Conservation (phyloP, 1,140 invertebrate genomes). For the Phocides pigmalion region DNA sequence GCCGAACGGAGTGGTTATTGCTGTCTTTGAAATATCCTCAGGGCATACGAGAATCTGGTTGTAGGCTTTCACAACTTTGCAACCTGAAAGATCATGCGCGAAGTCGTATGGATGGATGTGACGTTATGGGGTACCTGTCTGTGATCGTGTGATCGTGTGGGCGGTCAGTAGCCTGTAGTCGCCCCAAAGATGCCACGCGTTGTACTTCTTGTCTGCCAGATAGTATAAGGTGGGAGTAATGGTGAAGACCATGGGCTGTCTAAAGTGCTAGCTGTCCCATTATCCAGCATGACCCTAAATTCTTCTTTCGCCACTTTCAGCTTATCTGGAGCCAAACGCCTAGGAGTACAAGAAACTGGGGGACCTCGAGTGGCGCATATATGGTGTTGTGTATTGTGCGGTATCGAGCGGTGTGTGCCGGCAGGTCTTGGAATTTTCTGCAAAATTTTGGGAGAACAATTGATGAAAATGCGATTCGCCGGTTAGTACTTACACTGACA, state of each 20-base stretch:
- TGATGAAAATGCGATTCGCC: constrained; percentile 24
- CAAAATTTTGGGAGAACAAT: constrained; percentile 15
- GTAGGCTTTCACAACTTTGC: constrained; percentile 19
- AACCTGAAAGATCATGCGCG: constrained; percentile 2
- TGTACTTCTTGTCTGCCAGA: constrained; percentile 18
- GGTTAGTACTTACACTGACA: constrained; percentile 33
- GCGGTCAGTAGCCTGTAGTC: constrained; percentile 7
- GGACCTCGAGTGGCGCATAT: constrained; percentile 27
- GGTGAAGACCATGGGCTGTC: constrained; percentile 17
- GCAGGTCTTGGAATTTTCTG: constrained; percentile 28
- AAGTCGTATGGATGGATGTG: constrained; percentile 17
- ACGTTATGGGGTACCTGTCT: constrained; percentile 1
- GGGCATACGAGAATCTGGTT: constrained; percentile 12
- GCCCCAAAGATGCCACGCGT: constrained; percentile 18
- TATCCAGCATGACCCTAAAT: constrained; percentile 3
- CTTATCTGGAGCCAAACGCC: constrained; percentile 23
- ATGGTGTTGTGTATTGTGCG: constrained; percentile 29
- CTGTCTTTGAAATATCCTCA: constrained; percentile 25
- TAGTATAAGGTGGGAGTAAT: no score
- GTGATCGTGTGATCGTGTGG: constrained; percentile 9
- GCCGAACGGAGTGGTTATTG: constrained; percentile 21
- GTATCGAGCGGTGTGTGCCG: constrained; percentile 11
- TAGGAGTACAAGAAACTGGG: constrained; percentile 14
- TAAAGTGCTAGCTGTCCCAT: constrained; percentile 8
- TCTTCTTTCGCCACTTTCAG: constrained; percentile 5